These are phyloP conservation scores for Parelbella ahira DNA, from an alignment of 2,888 invertebrate genomes.

Conservation along the genomic window DNA sequence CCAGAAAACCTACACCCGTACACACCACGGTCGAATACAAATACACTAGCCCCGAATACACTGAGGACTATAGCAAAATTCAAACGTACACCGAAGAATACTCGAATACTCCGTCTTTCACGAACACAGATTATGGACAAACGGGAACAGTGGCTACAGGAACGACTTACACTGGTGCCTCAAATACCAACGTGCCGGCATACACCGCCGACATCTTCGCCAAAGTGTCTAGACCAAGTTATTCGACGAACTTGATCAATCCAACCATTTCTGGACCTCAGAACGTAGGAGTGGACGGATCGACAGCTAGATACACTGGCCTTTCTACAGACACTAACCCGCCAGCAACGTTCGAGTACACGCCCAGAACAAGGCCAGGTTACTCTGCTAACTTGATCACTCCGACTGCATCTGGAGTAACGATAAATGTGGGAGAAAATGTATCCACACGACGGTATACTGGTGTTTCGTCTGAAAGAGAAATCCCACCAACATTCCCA, in stretches of 20 bases:
- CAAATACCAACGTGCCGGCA: conserved; percentile 18
- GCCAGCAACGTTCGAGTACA: conserved; percentile 31
- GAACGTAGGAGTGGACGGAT: conserved; percentile 32
- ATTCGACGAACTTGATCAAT: conserved; percentile 26
- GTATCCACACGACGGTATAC: conserved; percentile 20
- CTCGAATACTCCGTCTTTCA: conserved; percentile 58
- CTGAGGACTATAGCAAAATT: conserved; percentile 41
- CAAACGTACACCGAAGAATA: conserved; percentile 41
- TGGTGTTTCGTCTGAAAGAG: conserved; percentile 17
- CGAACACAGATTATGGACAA: conserved; percentile 39
- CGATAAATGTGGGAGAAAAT: conserved; percentile 30
- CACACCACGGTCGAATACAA: conserved; percentile 54
- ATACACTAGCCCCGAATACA: conserved; percentile 55
- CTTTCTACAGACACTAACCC: conserved; percentile 29
- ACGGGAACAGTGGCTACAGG: conserved; percentile 37
- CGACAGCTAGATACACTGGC: conserved; percentile 37
- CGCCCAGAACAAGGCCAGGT: conserved; percentile 30
- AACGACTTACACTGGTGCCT: conserved; percentile 30
- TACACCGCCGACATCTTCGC: conserved; percentile 15
- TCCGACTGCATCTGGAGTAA: conserved; percentile 28
- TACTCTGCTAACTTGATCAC: conserved; percentile 30
- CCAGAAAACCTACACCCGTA: conserved; percentile 38
- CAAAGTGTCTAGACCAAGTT: conserved; percentile 31
- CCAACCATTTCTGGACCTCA: conserved; percentile 32
- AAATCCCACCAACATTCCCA: conserved; percentile 29